These are phyloP conservation scores for Ursus arctos DNA, from an alignment of 2,113 vertebrate species.

Conservation along the genomic window DNA sequence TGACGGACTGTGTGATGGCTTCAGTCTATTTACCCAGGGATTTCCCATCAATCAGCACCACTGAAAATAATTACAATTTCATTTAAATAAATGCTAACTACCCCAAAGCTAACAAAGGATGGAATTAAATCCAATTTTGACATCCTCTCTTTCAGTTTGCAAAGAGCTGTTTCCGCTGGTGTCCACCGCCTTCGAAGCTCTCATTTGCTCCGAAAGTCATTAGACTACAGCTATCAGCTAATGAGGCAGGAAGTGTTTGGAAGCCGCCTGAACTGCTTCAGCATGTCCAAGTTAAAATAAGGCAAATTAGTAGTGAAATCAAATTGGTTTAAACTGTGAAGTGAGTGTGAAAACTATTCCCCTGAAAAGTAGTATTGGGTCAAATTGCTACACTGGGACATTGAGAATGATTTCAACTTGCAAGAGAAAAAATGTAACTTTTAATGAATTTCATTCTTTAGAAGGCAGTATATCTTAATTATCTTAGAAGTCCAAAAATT, in stretches of 20 bases:
- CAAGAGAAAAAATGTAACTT: constrained; percentile 69
- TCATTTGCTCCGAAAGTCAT: constrained; percentile 73
- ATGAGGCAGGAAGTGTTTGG: constrained; percentile 78
- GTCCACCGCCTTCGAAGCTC: constrained; percentile 57
- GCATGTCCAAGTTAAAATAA: constrained; percentile 79
- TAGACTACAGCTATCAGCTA: constrained; percentile 72
- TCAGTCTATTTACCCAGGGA: constrained; percentile 49
- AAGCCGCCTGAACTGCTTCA: constrained; percentile 74
- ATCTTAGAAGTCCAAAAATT: neutral
- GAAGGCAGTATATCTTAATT: constrained; percentile 41
- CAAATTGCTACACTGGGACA: constrained; percentile 70
- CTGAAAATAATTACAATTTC: constrained; percentile 71
- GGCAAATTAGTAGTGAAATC: constrained; percentile 80
- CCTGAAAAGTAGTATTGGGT: constrained; percentile 68
- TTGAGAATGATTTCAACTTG: constrained; percentile 58
- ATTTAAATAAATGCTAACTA: constrained; percentile 77
- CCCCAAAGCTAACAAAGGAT: constrained; percentile 77
- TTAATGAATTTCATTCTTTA: constrained; percentile 70
- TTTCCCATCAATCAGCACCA: constrained; percentile 57
- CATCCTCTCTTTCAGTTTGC: constrained; percentile 58
- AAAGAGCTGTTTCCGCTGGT: constrained; percentile 50
- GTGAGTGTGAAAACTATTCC: constrained; percentile 72
- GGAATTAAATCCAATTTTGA: constrained; percentile 66
- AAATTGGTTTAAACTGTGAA: constrained; percentile 81
- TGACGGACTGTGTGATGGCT: neutral